Base-by-base conservation (phyloP, 2,888 invertebrate species). In the Ochropacha duplaris region DNA sequence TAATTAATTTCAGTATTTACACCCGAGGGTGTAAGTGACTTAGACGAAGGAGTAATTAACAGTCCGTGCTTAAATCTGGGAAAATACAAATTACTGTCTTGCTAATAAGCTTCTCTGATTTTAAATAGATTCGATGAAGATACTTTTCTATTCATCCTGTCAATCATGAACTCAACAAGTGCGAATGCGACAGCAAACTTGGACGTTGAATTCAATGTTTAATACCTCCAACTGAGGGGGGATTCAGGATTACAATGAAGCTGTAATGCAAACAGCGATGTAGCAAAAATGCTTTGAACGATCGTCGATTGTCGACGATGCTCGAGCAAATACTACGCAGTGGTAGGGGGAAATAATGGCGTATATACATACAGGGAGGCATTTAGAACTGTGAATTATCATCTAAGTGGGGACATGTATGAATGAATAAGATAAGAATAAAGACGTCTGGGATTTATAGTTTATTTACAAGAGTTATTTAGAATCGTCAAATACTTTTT, bases 231-330 rank as follows among this genome's bases (percentile, higher is more conserved):
- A 57, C 59, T 55, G 24, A 39, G 36, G 52, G 49, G 52, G 26
- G 58, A 56, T 56, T 49, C 56, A 24, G 59, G 61, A 60, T 54
- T 59, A 81, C 79, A 80, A 78, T 78, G 76, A 72, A 70, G 66
- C 76, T 68, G 65, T 73, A 78, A 83, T 76, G 83, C 81, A 81
- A 84, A 84, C 79, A 81, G 69, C 75, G 72, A 78, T 79, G 77
- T 64, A 68, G 82, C 76, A 78, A 77, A 82, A 81, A 79, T 77
- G 77, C 71, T 78, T 68, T 72, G 68, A 73, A 72, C 75, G 77
- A 72, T 78, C 72, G 75, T 55, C 82, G 79, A 83, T 81, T 78
- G 81, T 73, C 65, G 67, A 65, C 69, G 73, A 78, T 78, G 79
- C 81, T 78, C 75, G 76, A 74, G 72, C 76, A 81, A 83, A 82